A percentile compares a stretch with the other conserved stretches of the same genome.
These are phyloP conservation scores for Ganaspis brasiliensis DNA, from an alignment of 2,888 invertebrate species.

Conservation along the genomic window DNA sequence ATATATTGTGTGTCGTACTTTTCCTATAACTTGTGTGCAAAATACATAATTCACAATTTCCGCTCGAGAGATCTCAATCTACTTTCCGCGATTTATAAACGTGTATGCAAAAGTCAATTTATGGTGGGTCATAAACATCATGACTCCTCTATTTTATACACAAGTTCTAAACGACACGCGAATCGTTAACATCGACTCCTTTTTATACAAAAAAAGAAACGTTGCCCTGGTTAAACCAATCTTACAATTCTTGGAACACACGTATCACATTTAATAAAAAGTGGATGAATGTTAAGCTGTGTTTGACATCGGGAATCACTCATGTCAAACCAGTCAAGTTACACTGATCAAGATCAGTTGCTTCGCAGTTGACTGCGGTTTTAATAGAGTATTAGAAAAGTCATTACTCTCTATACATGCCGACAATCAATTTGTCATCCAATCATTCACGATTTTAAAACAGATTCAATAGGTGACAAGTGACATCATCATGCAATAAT, in stretches of 20 bases:
- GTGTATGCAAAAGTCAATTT: slow-evolving; percentile 33
- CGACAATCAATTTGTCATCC: slow-evolving; percentile 21
- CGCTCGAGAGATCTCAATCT: slow-evolving; percentile 33
- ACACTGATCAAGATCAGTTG: slow-evolving; percentile 29
- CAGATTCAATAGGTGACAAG: background rate
- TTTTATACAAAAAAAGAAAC: background rate
- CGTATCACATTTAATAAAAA: background rate
- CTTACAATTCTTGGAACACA: background rate
- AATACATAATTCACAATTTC: slow-evolving; percentile 35
- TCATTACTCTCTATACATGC: slow-evolving; percentile 28
- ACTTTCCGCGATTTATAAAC: slow-evolving; percentile 29
- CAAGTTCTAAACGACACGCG: slow-evolving; percentile 12
- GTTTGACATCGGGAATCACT: slow-evolving; percentile 39
- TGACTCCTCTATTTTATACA: background rate
- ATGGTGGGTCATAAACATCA: slow-evolving; percentile 13
- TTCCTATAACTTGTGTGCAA: background rate
- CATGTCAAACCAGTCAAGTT: slow-evolving; percentile 40
- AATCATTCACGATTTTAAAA: background rate
- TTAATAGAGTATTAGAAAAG: slow-evolving; percentile 34
- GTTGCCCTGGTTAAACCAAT: background rate
- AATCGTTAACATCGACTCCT: slow-evolving; percentile 4
- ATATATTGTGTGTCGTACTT: background rate
- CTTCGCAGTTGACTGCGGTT: slow-evolving; percentile 28
- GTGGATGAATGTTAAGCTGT: slow-evolving; percentile 7
- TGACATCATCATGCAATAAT: background rate